Conservation (phyloP, 2,113 vertebrate genomes). For the Piaya cayana region DNA sequence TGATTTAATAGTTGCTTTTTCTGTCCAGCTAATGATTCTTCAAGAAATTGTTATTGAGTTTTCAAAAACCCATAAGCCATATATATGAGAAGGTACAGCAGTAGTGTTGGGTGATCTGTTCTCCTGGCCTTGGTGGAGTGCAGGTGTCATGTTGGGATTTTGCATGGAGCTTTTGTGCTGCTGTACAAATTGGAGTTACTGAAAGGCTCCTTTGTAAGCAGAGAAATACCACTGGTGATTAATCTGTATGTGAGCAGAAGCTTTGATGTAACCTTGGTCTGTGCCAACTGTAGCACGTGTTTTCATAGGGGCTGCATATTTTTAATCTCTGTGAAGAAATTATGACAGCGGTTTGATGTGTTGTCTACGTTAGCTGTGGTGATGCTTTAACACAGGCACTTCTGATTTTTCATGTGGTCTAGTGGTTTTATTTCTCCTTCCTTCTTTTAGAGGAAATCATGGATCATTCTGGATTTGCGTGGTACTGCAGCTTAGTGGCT, state of each 20-base stretch:
- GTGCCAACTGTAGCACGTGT: background rate
- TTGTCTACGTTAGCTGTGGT: background rate
- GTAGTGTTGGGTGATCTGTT: background rate
- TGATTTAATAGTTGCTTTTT: background rate
- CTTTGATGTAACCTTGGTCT: background rate
- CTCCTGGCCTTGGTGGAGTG: background rate
- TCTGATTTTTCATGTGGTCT: background rate
- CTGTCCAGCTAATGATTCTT: background rate
- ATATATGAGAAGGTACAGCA: background rate
- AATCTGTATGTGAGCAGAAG: background rate
- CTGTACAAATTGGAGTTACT: background rate
- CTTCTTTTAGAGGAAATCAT: background rate
- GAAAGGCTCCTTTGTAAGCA: background rate
- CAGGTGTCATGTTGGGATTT: background rate
- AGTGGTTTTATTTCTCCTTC: background rate
- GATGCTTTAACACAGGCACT: rapidly evolving
- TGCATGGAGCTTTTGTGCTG: background rate
- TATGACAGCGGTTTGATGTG: background rate
- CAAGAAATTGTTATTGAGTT: background rate
- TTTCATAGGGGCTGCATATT: background rate
- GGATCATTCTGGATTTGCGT: background rate
- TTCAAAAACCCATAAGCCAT: background rate
- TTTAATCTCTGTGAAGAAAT: background rate
- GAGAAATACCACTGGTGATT: background rate
- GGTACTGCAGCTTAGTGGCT: background rate